Evolutionary conservation across 2,797 vertebrate genomes (phyloP).

Genomic region (Anas georgica): DNA sequence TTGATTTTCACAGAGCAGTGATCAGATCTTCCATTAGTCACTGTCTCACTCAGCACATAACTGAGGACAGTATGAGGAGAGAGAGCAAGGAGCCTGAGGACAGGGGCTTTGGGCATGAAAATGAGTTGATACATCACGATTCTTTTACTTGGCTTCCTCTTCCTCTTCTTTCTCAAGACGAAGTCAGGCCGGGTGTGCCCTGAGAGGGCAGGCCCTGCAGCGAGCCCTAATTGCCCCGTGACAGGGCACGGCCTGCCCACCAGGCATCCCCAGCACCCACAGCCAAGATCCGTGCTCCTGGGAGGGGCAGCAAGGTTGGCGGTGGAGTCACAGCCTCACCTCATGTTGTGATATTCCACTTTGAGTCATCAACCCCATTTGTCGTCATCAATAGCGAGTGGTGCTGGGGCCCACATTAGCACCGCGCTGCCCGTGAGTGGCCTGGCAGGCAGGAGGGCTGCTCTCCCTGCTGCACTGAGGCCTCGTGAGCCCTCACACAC

Average conservation of each 20-base stretch:
- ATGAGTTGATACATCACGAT: not conserved
- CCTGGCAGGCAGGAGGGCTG: not conserved
- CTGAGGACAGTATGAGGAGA: not conserved
- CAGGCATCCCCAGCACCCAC: not conserved
- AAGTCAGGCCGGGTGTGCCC: fast-evolving
- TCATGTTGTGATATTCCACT: slow-evolving; percentile 35
- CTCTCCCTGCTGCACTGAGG: not conserved
- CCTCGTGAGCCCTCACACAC: not conserved
- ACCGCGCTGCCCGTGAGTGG: too few relatives aligned
- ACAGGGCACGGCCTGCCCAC: too few relatives aligned
- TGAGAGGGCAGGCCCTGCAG: not conserved
- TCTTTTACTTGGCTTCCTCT: not conserved
- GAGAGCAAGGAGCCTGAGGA: not conserved
- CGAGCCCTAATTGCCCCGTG: too few relatives aligned
- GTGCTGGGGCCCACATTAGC: not conserved
- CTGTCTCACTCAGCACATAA: not conserved
- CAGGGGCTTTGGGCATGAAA: not conserved
- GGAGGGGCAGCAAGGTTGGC: not conserved
- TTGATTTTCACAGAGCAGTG: not conserved
- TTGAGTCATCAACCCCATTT: slow-evolving; percentile 36
- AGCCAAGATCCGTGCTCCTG: not conserved
- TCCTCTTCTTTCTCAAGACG: not conserved
- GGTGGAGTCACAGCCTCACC: not conserved
- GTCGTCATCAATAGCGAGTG: not conserved
- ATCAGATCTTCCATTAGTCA: not conserved